Conservation (phyloP, 2,888 invertebrate genomes). For the Macrostomum cliftonense region DNA sequence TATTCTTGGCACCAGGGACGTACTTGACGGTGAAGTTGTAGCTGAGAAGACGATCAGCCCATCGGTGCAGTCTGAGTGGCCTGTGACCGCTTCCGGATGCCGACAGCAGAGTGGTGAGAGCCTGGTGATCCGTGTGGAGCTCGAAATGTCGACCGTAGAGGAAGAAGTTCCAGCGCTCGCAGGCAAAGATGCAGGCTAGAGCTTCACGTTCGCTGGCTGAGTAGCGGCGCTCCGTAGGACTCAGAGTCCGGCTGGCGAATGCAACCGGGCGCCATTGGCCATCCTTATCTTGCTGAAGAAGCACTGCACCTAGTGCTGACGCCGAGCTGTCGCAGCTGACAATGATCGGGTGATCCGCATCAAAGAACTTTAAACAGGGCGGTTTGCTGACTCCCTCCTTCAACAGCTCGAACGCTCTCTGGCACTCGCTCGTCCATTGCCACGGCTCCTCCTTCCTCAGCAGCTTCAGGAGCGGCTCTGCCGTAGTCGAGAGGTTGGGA, state of each 20-base stretch:
- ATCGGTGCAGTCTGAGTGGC: constrained; percentile 1
- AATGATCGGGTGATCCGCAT: not conserved
- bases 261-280: not conserved
- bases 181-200: constrained; percentile 3
- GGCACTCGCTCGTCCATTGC: constrained; percentile 1
- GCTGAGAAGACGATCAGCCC: constrained; percentile 3
- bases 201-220: constrained; percentile 1
- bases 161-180: constrained; percentile 8
- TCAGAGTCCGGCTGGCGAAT: not conserved
- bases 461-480: not conserved
- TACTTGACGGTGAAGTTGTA: constrained; percentile 1
- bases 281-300: not conserved
- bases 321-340: not conserved
- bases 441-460: constrained; percentile 2
- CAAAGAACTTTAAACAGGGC: too few relatives aligned
- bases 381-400: too few relatives aligned
- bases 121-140: constrained; percentile 1
- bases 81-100: not conserved
- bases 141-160: constrained; percentile 11
- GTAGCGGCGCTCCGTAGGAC: constrained; percentile 1
- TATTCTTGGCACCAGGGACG: constrained; percentile 1
- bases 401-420: too few relatives aligned
- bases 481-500: not conserved
- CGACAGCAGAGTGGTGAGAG: not conserved
- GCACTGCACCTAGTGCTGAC: not conserved